Percentiles rank a stretch among this genome's conserved stretches.
These are phyloP conservation scores for Phytoseiulus persimilis DNA, from an alignment of 2,888 invertebrate species.

Conservation along the genomic window DNA sequence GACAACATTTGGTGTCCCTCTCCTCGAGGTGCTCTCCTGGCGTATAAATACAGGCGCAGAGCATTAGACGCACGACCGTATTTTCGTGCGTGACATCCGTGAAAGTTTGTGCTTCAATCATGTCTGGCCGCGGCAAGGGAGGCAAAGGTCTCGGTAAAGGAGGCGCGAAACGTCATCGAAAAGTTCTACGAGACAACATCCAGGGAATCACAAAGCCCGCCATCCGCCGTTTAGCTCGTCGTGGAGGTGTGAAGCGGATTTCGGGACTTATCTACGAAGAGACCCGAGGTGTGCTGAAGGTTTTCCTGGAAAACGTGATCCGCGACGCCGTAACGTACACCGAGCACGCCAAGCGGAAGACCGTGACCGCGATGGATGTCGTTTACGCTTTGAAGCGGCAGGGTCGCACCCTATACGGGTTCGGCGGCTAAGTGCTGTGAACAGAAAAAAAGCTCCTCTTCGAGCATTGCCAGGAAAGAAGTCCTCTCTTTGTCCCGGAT, in stretches of 20 bases:
- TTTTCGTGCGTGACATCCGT: not conserved
- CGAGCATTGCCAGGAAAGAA: too few species aligned
- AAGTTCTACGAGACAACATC: constrained; percentile 62
- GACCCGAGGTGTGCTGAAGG: constrained; percentile 66
- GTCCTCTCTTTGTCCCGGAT: too few species aligned
- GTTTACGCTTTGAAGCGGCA: constrained; percentile 73
- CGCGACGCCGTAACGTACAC: constrained; percentile 74
- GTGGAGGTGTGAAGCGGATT: constrained; percentile 52
- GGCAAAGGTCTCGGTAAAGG: constrained; percentile 70
- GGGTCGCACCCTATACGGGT: constrained; percentile 70
- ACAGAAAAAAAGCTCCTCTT: not conserved
- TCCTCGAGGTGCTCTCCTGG: not conserved
- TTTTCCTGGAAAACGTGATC: constrained; percentile 72
- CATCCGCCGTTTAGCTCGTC: constrained; percentile 64
- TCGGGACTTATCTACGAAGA: constrained; percentile 67
- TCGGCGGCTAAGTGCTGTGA: constrained; percentile 56
- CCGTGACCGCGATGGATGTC: constrained; percentile 77
- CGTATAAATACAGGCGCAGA: not conserved
- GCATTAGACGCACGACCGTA: not conserved
- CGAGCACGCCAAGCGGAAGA: constrained; percentile 76
- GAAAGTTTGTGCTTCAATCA: constrained; percentile 47
- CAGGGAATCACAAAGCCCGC: constrained; percentile 71
- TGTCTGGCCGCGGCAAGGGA: constrained; percentile 73
- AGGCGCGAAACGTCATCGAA: constrained; percentile 69
- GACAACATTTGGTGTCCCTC: not conserved